A percentile compares a stretch with the other conserved stretches of the same genome.
phyloP scores from a whole-genome alignment of 2,797 vertebrate species.

The Pangasius krempfi region DNA sequence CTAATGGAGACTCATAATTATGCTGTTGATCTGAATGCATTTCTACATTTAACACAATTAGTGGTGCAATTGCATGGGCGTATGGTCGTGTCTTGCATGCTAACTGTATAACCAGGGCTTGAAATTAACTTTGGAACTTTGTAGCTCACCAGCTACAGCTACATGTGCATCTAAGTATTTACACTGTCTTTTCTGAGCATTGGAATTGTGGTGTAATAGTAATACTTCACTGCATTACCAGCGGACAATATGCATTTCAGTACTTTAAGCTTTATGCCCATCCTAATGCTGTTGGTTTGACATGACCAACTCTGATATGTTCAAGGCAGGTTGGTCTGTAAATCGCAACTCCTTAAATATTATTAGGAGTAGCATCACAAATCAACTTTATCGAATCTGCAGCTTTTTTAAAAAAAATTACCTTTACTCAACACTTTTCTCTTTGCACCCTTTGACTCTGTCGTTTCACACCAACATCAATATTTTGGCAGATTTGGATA shows the following conservation, averaged over 20 bases:
- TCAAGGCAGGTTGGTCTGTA: neutral
- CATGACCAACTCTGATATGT: neutral
- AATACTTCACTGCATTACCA: neutral
- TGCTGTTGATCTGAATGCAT: neutral
- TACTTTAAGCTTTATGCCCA: neutral
- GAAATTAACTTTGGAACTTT: neutral
- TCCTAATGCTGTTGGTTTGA: neutral
- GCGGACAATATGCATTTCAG: neutral
- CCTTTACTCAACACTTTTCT: neutral
- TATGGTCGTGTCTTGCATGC: neutral
- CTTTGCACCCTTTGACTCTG: neutral
- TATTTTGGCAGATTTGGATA: neutral
- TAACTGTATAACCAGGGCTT: conserved; percentile 4
- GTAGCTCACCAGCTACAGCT: neutral
- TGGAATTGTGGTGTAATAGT: neutral
- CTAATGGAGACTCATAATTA: conserved; percentile 14
- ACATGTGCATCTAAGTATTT: neutral
- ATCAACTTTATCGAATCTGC: neutral
- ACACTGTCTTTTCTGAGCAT: neutral
- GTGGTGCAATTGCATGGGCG: neutral
- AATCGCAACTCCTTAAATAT: neutral
- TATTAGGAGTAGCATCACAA: neutral
- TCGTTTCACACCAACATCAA: neutral
- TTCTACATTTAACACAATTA: conserved; percentile 12
- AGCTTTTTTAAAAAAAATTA: neutral